Evolutionary conservation across 2,113 vertebrate genomes (phyloP), one percentile per base, ranked within the genome.

Genomic region (Eclectus roratus): DNA sequence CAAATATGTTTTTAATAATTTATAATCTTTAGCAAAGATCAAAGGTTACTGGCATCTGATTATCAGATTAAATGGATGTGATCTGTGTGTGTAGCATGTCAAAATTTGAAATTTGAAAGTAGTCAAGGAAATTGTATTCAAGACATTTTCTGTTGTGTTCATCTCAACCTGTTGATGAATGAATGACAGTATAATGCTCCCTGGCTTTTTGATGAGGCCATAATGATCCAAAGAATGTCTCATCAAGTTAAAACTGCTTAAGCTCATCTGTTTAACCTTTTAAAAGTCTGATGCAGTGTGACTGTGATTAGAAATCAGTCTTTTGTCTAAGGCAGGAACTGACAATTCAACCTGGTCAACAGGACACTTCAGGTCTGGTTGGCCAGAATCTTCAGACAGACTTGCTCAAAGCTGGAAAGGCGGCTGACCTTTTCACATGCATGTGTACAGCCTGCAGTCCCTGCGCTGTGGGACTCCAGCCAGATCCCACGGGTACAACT

Each of bases 161-260:
- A 64, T 83, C 68, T 46, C 79, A 88, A 85, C 77, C 47, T 91
- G 43, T 72, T 94, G 93, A 95, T 93, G 56, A 97, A 35, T 19
- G 25, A 90, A 94, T 91, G 85, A 93, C 96, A 96, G 7, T 55
- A 68, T 85, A 96, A 93, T 70, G 49, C 76, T 94, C 47, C 35
- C 64, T 58, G 66, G 23, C 15, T 88, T 97, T 95, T 86, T 92
- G 53, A 94, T 91, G 92, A 95, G 61, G 72, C 47, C 63, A 33
- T 96, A 94, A 96, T 96, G 85, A 96, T 92, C 66, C 95, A 81
- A 97, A 95, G 91, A 96, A 91, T 17, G 17, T 89, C 80, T 96
- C 82, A 91, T 91, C 91, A 72, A 71, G 25, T 86, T 97, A 92
- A 93, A 96, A 87, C 61, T 80, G 49, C 43, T 93, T 58, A 31